Percentiles rank a stretch among this genome's conserved stretches.
These are phyloP conservation scores for Centropus bengalensis DNA, from an alignment of 2,113 vertebrate genomes.

Conservation along the genomic window DNA sequence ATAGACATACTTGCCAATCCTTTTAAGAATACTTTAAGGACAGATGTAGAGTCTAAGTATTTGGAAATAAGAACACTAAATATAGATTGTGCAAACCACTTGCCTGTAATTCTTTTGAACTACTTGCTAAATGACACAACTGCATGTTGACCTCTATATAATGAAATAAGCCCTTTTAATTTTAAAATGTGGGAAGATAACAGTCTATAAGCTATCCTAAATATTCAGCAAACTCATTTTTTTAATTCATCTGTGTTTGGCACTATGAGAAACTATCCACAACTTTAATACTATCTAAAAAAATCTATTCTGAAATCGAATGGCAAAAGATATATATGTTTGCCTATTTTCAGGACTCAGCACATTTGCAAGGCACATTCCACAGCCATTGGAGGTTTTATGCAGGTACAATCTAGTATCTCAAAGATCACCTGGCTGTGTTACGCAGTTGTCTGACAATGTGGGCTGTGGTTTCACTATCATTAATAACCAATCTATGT, in stretches of 20 bases:
- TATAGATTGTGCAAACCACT: slow-evolving; percentile 27
- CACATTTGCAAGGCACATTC: neutral
- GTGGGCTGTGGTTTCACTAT: slow-evolving; percentile 31
- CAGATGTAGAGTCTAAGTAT: slow-evolving; percentile 45
- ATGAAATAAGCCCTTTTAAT: slow-evolving; percentile 41
- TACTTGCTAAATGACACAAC: neutral
- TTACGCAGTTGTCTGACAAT: slow-evolving; percentile 53
- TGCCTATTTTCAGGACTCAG: neutral
- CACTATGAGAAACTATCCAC: neutral
- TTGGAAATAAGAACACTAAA: slow-evolving; percentile 37
- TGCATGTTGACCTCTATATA: neutral
- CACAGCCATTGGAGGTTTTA: neutral
- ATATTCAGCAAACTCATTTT: neutral
- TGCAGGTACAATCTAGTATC: slow-evolving; percentile 27
- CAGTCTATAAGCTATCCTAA: neutral
- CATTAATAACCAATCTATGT: neutral
- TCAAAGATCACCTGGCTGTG: neutral
- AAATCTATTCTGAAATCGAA: neutral
- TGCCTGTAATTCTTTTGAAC: slow-evolving; percentile 45
- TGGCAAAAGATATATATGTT: neutral
- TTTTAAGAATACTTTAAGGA: slow-evolving; percentile 64
- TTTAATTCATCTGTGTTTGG: neutral
- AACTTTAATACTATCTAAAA: neutral
- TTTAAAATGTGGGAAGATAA: slow-evolving; percentile 15
- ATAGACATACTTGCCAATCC: slow-evolving; percentile 51